Conservation (phyloP, 1,140 invertebrate species). For the Drosophila tristis region DNA sequence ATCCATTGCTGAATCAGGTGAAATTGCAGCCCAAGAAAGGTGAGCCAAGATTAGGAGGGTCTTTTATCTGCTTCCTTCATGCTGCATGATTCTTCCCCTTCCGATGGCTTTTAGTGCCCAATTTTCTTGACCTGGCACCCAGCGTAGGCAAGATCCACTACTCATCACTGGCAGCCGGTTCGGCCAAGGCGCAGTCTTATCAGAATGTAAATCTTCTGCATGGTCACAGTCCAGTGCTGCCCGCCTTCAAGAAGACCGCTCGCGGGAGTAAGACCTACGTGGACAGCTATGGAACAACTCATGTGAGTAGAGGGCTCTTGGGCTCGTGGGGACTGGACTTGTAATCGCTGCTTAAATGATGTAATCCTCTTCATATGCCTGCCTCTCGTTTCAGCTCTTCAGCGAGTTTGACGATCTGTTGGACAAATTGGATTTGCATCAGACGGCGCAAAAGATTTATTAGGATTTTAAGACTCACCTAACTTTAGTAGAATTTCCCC, state of each 20-base stretch:
- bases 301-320: constrained; percentile 53
- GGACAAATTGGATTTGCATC: constrained; percentile 72
- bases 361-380: constrained; percentile 1
- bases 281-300: constrained; percentile 74
- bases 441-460: constrained; percentile 61
- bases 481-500: constrained; percentile 26
- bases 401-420: constrained; percentile 80
- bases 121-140: constrained; percentile 74
- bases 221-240: constrained; percentile 54
- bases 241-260: constrained; percentile 68
- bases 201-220: constrained; percentile 78
- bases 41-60: constrained; percentile 24
- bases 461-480: constrained; percentile 34
- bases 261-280: constrained; percentile 74
- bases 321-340: background rate
- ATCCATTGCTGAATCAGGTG: constrained; percentile 79
- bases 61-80: background rate
- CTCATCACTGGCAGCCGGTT: constrained; percentile 31
- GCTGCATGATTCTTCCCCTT: constrained; percentile 7
- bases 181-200: constrained; percentile 72
- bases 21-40: constrained; percentile 80
- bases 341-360: constrained; percentile 6
- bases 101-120: constrained; percentile 47
- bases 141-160: constrained; percentile 63
- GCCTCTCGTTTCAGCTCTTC: constrained; percentile 57